Evolutionary conservation across 2,113 vertebrate species (phyloP).

Genomic region (Heptranchias perlo): DNA sequence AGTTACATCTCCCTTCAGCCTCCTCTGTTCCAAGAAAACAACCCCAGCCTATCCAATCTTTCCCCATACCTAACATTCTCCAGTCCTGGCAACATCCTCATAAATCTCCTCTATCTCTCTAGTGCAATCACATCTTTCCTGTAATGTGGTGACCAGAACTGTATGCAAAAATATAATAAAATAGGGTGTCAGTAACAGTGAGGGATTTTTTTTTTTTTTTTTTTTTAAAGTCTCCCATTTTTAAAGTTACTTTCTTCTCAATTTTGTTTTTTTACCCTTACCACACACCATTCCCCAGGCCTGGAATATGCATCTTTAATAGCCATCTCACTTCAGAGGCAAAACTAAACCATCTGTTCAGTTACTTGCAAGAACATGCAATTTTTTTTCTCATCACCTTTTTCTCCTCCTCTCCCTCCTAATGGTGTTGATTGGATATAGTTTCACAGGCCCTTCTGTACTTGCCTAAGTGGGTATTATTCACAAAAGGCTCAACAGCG

Average conservation of each 20-base stretch:
- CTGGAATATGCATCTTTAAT: not conserved
- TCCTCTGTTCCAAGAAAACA: too few relatives aligned
- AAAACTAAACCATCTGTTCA: not conserved
- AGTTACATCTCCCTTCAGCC: too few relatives aligned
- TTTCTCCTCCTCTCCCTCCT: not conserved
- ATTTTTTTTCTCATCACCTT: not conserved
- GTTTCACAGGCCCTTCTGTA: not conserved
- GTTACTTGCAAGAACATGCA: not conserved
- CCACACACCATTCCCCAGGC: not conserved
- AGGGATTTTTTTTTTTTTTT: too few relatives aligned
- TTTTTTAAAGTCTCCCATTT: not conserved
- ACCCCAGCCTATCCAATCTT: too few relatives aligned
- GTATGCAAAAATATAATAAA: too few relatives aligned
- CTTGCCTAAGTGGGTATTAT: not conserved
- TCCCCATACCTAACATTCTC: too few relatives aligned
- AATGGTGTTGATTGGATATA: not conserved
- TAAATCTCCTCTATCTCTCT: too few relatives aligned
- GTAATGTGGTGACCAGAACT: too few relatives aligned
- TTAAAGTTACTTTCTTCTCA: not conserved
- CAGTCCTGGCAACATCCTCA: too few relatives aligned
- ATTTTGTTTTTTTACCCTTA: not conserved
- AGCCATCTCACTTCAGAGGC: not conserved
- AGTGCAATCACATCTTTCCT: too few relatives aligned
- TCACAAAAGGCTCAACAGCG: not conserved
- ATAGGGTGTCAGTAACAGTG: too few relatives aligned